These are phyloP conservation scores for Cebus imitator DNA, from an alignment of 2,113 vertebrate genomes.

Conservation along the genomic window DNA sequence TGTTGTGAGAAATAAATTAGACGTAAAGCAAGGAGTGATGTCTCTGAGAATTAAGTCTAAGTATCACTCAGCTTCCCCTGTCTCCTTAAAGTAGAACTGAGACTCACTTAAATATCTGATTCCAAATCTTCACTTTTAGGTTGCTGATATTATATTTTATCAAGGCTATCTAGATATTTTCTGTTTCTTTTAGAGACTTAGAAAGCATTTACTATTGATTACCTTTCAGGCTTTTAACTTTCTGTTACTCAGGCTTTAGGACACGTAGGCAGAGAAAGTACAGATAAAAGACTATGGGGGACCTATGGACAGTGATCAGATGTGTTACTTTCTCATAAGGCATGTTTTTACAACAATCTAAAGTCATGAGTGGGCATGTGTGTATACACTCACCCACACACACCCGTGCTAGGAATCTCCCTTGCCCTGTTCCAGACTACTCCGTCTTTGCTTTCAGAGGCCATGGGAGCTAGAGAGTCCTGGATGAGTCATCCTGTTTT, in stretches of 20 bases:
- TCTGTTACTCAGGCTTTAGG: neutral
- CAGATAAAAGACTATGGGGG: neutral
- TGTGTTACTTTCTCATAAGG: neutral
- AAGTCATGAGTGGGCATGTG: neutral
- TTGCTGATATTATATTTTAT: neutral
- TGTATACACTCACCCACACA: no score
- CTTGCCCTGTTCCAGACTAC: neutral
- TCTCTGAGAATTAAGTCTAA: neutral
- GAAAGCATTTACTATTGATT: neutral
- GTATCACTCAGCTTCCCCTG: neutral
- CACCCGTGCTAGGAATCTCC: neutral
- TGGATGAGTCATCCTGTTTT: neutral
- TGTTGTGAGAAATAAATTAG: neutral
- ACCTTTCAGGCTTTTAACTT: slow-evolving; percentile 12
- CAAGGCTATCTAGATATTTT: neutral
- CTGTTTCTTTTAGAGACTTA: neutral
- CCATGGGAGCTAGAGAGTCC: no score
- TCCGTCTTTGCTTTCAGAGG: neutral
- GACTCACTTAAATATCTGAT: neutral
- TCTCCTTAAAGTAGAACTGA: neutral
- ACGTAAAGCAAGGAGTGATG: fast-evolving
- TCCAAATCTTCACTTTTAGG: neutral
- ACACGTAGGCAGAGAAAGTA: neutral
- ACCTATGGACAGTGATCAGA: neutral
- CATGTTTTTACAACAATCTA: neutral